Base-by-base conservation (phyloP, 2,797 vertebrate species). In the Ficedula albicollis region DNA sequence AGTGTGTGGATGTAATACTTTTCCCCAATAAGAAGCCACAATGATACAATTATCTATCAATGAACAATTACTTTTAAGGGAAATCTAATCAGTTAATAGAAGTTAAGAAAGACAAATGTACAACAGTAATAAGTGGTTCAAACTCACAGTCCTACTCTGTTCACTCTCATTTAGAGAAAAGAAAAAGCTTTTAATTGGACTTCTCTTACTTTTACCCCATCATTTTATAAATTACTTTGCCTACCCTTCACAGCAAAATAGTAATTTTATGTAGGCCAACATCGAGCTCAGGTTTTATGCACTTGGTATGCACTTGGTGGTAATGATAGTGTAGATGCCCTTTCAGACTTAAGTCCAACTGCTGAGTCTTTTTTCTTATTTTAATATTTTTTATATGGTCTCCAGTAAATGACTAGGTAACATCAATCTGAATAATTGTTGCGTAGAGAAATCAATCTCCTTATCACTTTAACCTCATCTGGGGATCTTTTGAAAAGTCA, bases 211-310 rank as follows among this genome's bases (percentile, higher is more conserved):
- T 96, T 96, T 96, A 97, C 95, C 93, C 96, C 97, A 95, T 97
- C 91, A 95, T 97, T 97, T 97, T 97, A 97, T 98, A 98, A 98
- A 98, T 97, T 98, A 97, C 93, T 97, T 97, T 97, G 94, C 93
- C 96, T 97, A 97, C 97, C 90, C 97, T 97, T 96, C 96, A 97
- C 95, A 97, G 96, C 97, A 98, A 78, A 98, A 98, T 96, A 98
- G 97, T 98, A 97, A 98, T 98, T 98, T 98, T 97, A 97, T 97
- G 97, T 95, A 97, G 95, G 96, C 91, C 95, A 97, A 96, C 92
- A 96, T 58, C 74, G 58, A 97, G 81, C 88, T 95, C 95, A 84
- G 96, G 96, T 95, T 97, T 96, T 98, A 97, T 96, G 95, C 92
- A 86, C 97, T 97, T 96, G 70, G 78, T 96, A 97, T 96, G 95